Evolutionary conservation across 2,797 vertebrate species (phyloP), one percentile per base, ranked within the genome.

Genomic region (Jordanella pulchra): DNA sequence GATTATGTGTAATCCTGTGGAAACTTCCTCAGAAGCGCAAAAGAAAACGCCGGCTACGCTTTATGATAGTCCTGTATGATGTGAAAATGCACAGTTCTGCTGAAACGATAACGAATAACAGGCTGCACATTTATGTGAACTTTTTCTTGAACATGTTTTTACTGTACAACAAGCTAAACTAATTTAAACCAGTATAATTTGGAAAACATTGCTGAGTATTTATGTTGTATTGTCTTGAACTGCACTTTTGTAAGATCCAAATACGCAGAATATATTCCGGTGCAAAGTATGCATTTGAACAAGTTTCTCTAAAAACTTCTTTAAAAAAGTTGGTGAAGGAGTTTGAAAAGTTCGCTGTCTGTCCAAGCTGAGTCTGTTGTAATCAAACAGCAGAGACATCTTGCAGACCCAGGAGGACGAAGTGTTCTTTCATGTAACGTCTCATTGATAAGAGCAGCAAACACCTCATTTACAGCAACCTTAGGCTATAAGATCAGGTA

Each of bases 401-500:
- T 42, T 72, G 63, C 60, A 58, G 58, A 35, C 67, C 76, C 50
- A 53, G 54, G 74, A 69, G 69, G 75, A 72, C 82, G 4, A 73
- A 63, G 73, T 75, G 71, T 84, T 81, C 87, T 77, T 85, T 91
- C 84, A 87, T 92, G 93, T 90, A 91, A 93, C 91, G 89, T 92
- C 90, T 93, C 93, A 93, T 93, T 94, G 91, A 83, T 87, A 91
- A 93, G 82, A 90, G 86, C 83, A 85, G 80, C 88, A 94, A 93
- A 94, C 84, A 89, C 90, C 91, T 92, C 87, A 90, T 93, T 93
- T 89, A 84, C 90, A 90, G 90, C 79, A 91, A 92, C 87, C 88
- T 90, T 85, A 86, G 88, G 88, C 91, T 80, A 88, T 89, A 82
- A 92, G 91, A 93, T 94, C 89, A 89, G 90, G 87, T 91, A 89